Conservation (phyloP, 2,888 invertebrate species). For the Cryptops parisi region DNA sequence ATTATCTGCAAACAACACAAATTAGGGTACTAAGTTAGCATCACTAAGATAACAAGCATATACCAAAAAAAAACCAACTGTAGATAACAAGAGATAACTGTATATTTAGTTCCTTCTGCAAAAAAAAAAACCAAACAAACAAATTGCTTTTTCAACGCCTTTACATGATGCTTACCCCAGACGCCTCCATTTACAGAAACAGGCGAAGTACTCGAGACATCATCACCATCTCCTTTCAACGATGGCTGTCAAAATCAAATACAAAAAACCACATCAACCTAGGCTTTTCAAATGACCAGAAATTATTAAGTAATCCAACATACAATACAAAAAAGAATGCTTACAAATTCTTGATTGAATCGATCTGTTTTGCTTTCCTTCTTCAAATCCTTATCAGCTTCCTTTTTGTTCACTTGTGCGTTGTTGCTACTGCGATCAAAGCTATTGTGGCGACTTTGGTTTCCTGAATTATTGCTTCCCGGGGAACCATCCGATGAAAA, state of each 20-base stretch:
- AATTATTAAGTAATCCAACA: not conserved
- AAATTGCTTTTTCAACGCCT: too few species aligned
- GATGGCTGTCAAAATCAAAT: constrained; percentile 19
- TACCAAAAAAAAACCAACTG: too few species aligned
- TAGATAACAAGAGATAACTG: too few species aligned
- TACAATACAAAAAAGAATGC: constrained; percentile 3
- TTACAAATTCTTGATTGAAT: constrained; percentile 23
- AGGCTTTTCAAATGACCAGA: too few species aligned
- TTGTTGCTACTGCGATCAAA: constrained; percentile 19
- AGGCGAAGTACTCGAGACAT: constrained; percentile 16
- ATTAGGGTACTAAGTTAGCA: too few species aligned
- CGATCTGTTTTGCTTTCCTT: constrained; percentile 19
- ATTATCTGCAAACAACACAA: too few species aligned
- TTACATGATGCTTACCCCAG: constrained; percentile 21
- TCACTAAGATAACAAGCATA: too few species aligned
- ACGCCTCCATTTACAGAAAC: constrained; percentile 21
- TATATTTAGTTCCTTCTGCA: too few species aligned
- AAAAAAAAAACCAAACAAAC: not conserved
- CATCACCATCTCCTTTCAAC: constrained; percentile 19
- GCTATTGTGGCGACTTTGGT: constrained; percentile 19
- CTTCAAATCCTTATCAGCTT: constrained; percentile 14
- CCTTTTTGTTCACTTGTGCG: constrained; percentile 17
- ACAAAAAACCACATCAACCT: not conserved
- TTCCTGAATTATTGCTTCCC: not conserved
- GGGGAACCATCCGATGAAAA: constrained; percentile 7